Conservation (phyloP, 2,113 vertebrate genomes). For the Notothenia rossii region DNA sequence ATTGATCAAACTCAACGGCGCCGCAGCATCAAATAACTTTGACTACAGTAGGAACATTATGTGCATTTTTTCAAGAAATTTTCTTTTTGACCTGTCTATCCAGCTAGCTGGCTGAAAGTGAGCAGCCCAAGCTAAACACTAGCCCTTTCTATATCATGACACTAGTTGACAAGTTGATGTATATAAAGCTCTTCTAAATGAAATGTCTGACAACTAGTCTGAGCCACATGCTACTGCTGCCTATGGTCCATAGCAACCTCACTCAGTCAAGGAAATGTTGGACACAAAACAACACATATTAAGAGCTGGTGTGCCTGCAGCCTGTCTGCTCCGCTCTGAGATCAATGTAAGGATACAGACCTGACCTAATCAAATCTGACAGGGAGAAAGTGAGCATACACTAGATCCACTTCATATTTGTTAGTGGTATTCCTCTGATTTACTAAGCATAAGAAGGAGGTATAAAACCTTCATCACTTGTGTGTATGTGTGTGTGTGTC, state of each 20-base stretch:
- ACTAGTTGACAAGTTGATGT: not conserved
- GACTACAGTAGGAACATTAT: not conserved
- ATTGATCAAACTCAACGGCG: constrained; percentile 54
- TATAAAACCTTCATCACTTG: constrained; percentile 32
- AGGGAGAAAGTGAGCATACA: constrained; percentile 73
- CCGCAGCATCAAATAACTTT: constrained; percentile 46
- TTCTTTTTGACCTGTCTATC: constrained; percentile 4
- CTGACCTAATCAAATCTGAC: constrained; percentile 78
- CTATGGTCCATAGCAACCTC: constrained; percentile 37
- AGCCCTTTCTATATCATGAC: not conserved
- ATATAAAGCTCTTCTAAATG: constrained; percentile 17
- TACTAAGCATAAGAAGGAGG: constrained; percentile 57
- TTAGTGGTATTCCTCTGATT: constrained; percentile 67
- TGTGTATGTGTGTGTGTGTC: constrained; percentile 9
- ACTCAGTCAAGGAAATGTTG: constrained; percentile 46
- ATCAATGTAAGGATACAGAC: constrained; percentile 67
- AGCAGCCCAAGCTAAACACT: not conserved
- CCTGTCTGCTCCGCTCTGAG: constrained; percentile 45
- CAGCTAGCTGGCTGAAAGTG: not conserved
- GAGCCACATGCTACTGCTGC: constrained; percentile 55
- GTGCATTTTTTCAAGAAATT: constrained; percentile 9
- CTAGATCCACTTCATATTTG: constrained; percentile 67
- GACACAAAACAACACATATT: constrained; percentile 43
- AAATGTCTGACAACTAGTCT: constrained; percentile 25
- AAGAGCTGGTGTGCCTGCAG: constrained; percentile 33